These are phyloP conservation scores for Pimpla rufipes DNA, from an alignment of 2,888 invertebrate genomes.

Conservation along the genomic window DNA sequence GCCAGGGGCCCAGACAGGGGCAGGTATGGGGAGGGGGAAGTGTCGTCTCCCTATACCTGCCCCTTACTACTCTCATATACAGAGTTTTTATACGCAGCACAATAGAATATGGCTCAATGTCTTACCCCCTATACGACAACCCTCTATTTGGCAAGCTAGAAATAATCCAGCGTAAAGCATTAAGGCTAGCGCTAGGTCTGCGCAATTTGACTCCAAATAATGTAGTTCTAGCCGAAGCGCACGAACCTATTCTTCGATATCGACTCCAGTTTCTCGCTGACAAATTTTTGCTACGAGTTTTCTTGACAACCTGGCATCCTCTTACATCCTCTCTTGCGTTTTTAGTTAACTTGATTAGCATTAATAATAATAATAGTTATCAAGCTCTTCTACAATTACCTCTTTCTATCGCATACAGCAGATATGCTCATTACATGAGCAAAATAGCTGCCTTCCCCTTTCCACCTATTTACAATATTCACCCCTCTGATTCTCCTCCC, in stretches of 20 bases:
- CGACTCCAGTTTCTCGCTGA: constrained; percentile 7
- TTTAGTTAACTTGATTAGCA: neutral
- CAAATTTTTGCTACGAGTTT: neutral
- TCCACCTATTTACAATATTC: no score
- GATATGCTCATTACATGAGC: no score
- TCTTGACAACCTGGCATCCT: neutral
- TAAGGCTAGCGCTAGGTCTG: neutral
- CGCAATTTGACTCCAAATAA: neutral
- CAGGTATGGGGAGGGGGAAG: no score
- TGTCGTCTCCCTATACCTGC: no score
- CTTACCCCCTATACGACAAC: neutral
- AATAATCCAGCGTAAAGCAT: neutral
- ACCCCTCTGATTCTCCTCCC: no score
- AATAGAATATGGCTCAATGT: neutral
- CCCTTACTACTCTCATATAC: no score
- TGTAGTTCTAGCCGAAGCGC: neutral
- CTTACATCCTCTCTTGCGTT: neutral
- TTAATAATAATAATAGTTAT: no score
- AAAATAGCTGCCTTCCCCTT: no score
- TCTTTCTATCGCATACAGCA: no score
- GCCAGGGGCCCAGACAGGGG: no score
- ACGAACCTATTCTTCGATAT: neutral
- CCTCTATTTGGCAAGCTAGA: neutral
- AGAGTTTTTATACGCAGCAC: neutral
- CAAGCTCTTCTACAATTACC: no score